Conservation (phyloP, 30 jellyfish, hydroid and myxozoan species). For the Pseudorhiza aurosa region DNA sequence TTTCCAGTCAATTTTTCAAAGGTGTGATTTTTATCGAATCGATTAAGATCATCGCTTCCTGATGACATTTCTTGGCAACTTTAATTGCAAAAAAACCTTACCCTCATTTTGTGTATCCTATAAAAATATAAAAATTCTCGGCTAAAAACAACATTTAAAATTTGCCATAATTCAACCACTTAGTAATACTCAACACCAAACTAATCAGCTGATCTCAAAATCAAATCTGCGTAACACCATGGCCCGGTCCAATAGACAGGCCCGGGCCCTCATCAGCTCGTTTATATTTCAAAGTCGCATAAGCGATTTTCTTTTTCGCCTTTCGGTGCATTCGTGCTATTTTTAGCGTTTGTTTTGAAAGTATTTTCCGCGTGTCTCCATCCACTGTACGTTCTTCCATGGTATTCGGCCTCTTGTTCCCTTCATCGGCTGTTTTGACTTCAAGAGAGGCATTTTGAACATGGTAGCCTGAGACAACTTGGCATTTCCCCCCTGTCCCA, state of each 20-base stretch:
- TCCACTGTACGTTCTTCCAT: background rate
- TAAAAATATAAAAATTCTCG: too few species aligned
- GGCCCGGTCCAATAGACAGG: slow-evolving; percentile 65
- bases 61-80: too few species aligned
- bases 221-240: slow-evolving; percentile 52
- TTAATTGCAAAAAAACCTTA: too few species aligned
- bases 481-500: slow-evolving; percentile 55
- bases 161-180: too few species aligned
- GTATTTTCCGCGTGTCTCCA: background rate
- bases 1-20: too few species aligned
- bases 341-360: slow-evolving; percentile 48
- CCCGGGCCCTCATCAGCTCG: slow-evolving; percentile 58
- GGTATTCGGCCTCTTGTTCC: background rate
- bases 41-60: too few species aligned
- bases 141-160: too few species aligned
- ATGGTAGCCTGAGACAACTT: slow-evolving; percentile 64
- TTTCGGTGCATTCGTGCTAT: slow-evolving; percentile 56
- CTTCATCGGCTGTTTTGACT: background rate
- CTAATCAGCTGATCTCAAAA: too few species aligned
- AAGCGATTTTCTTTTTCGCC: slow-evolving; percentile 44
- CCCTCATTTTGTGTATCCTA: too few species aligned
- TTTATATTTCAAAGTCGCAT: slow-evolving; percentile 57
- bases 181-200: too few species aligned
- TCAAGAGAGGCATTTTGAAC: slow-evolving; percentile 62
- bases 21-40: too few species aligned